Percentiles rank a stretch among this genome's conserved stretches.
Evolutionary conservation across 1,140 invertebrate species (phyloP).

Genomic region (Adoxophyes honmai): DNA sequence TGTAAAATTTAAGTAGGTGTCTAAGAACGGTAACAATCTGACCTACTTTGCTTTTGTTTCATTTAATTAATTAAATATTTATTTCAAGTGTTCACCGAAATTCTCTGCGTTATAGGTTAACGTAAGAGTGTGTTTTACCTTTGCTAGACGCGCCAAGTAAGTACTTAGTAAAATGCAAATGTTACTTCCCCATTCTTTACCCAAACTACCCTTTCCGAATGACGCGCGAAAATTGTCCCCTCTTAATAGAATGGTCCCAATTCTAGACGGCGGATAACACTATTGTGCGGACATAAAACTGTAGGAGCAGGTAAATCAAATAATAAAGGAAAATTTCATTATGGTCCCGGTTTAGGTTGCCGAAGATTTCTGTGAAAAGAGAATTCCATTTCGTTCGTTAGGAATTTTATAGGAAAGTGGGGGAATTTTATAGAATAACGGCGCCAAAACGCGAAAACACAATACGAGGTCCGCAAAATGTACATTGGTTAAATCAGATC

Average conservation of each 20-base stretch:
- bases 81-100: too few species aligned
- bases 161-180: slow-evolving; percentile 1
- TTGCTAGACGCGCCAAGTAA: too few species aligned
- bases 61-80: too few species aligned
- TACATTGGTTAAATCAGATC: background rate
- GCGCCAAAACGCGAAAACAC: background rate
- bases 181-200: background rate
- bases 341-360: slow-evolving; percentile 48
- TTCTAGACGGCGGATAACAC: slow-evolving; percentile 43
- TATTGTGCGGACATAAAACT: slow-evolving; percentile 60
- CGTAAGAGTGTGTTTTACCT: too few species aligned
- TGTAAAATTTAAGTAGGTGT: too few species aligned
- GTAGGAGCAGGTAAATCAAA: slow-evolving; percentile 64
- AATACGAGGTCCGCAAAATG: background rate
- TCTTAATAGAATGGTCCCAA: slow-evolving; percentile 30
- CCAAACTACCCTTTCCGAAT: slow-evolving; percentile 5
- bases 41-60: too few species aligned
- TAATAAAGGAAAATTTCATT: slow-evolving; percentile 72
- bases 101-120: too few species aligned
- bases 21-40: too few species aligned
- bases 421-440: slow-evolving; percentile 11
- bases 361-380: slow-evolving; percentile 49
- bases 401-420: slow-evolving; percentile 23
- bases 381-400: slow-evolving; percentile 35
- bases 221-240: slow-evolving; percentile 3